Conservation (phyloP, 2,797 vertebrate genomes). For the Hydrophis major region DNA sequence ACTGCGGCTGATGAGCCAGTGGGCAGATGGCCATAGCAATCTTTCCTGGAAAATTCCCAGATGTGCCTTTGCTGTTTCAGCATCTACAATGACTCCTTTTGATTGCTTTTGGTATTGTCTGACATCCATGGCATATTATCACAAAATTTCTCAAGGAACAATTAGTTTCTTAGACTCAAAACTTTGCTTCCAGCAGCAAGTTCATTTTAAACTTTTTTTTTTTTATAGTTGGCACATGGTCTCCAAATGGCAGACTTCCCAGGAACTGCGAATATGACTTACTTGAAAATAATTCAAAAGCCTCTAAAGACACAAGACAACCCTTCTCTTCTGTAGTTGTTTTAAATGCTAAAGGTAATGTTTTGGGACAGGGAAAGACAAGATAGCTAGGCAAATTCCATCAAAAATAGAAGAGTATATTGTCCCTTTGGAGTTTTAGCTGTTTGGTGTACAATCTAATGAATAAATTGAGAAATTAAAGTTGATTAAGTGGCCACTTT, state of each 20-base stretch:
- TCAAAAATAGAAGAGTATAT: background rate
- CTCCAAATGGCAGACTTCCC: background rate
- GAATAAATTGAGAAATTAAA: background rate
- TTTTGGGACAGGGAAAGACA: background rate
- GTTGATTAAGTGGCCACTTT: background rate
- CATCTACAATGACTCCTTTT: background rate
- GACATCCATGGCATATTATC: background rate
- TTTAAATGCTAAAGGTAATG: background rate
- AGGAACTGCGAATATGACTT: background rate
- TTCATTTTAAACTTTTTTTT: background rate
- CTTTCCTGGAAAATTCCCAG: constrained; percentile 10
- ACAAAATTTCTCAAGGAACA: background rate
- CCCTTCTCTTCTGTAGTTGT: background rate
- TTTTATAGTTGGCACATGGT: background rate
- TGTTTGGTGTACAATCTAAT: background rate
- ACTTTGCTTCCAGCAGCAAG: constrained; percentile 14
- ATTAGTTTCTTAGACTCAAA: background rate
- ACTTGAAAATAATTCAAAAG: background rate
- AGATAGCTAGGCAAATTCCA: background rate
- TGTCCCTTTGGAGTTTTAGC: background rate
- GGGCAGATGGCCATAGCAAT: background rate
- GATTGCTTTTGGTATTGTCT: background rate
- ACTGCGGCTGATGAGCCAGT: background rate
- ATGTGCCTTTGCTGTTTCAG: background rate
- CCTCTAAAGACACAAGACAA: background rate